These are phyloP conservation scores for Neogobius melanostomus DNA, from an alignment of 2,113 vertebrate species.

Conservation along the genomic window DNA sequence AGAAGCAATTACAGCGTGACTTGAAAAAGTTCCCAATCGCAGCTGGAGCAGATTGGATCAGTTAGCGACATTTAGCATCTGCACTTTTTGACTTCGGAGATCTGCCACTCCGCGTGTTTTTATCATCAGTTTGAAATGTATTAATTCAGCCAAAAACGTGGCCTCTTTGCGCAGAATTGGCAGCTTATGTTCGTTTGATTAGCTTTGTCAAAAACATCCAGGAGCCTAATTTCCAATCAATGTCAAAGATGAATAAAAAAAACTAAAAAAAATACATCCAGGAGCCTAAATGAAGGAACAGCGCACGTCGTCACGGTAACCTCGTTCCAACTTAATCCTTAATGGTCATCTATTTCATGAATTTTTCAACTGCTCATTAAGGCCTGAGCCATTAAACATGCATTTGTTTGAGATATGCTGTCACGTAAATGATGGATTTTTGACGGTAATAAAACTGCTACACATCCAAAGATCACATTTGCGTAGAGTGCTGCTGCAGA, in stretches of 20 bases:
- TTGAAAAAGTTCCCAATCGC: not conserved
- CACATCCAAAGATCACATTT: conserved; percentile 40
- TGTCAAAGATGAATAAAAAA: no score
- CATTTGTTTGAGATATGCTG: conserved; percentile 41
- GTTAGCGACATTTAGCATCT: conserved; percentile 14
- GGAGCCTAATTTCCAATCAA: conserved; percentile 16
- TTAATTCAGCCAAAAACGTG: conserved; percentile 45
- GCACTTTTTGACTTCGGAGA: conserved; percentile 25
- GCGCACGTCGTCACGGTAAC: conserved; percentile 43
- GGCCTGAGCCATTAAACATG: conserved; percentile 45
- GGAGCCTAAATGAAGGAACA: conserved; percentile 51
- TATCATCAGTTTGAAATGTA: conserved; percentile 23
- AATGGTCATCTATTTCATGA: conserved; percentile 57
- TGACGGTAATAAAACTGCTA: conserved; percentile 37
- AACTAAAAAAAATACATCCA: no score
- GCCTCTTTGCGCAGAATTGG: conserved; percentile 58
- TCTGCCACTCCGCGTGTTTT: conserved; percentile 10
- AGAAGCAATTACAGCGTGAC: conserved; percentile 1
- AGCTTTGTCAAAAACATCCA: conserved; percentile 65
- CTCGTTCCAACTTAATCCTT: conserved; percentile 47
- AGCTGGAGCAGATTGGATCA: conserved; percentile 21
- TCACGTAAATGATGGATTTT: conserved; percentile 42
- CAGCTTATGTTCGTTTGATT: conserved; percentile 63
- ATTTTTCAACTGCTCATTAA: conserved; percentile 64
- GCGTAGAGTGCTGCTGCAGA: conserved; percentile 48